A percentile compares a stretch with the other conserved stretches of the same genome.
Conservation (phyloP, 2,888 invertebrate species). For the Tetragnatha montana region DNA sequence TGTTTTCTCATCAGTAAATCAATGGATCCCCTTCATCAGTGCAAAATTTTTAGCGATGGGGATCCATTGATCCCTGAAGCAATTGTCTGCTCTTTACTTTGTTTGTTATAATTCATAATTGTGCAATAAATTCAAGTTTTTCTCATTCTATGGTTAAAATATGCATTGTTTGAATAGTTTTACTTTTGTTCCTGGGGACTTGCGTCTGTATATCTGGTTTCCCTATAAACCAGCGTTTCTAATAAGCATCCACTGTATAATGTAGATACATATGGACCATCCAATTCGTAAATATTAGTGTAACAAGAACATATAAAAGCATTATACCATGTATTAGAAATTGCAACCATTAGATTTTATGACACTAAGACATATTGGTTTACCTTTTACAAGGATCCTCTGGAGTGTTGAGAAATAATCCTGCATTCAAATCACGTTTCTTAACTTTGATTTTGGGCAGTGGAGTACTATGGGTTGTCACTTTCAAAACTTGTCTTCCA, state of each 20-base stretch:
- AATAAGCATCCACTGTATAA: not conserved
- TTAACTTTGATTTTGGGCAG: constrained; percentile 17
- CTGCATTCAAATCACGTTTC: constrained; percentile 54
- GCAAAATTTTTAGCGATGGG: no score
- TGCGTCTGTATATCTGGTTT: no score
- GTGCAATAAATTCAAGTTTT: no score
- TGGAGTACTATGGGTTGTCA: not conserved
- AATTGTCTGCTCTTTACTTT: no score
- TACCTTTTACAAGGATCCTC: constrained; percentile 9
- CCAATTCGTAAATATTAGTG: not conserved
- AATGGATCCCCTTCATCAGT: no score
- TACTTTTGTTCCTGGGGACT: no score
- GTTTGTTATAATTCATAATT: no score
- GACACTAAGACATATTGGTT: not conserved
- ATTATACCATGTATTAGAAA: not conserved
- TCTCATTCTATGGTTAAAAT: no score
- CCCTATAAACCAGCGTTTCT: not conserved
- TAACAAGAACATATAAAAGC: not conserved
- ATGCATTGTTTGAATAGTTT: no score
- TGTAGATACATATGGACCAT: not conserved
- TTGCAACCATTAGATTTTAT: not conserved
- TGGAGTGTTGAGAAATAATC: constrained; percentile 30
- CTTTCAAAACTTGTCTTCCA: not conserved
- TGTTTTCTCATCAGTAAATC: no score
- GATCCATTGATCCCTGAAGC: no score